Evolutionary conservation across 2,888 invertebrate species (phyloP).

Genomic region (Sclerodermus sp.): DNA sequence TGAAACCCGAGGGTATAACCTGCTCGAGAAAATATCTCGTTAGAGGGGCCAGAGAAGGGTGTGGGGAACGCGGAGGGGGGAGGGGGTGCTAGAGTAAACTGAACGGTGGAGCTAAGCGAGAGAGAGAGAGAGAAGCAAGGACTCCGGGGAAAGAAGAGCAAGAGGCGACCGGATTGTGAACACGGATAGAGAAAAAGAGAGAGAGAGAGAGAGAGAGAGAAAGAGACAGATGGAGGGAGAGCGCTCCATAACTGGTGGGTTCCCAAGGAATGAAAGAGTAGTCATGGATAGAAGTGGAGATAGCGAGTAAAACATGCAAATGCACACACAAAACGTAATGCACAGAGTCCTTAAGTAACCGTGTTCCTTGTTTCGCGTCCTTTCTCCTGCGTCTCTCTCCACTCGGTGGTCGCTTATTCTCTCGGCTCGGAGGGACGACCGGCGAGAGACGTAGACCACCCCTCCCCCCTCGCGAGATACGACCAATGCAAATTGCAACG

Average conservation of each 20-base stretch:
- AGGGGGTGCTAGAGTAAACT: not conserved
- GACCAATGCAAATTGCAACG: conserved; percentile 37
- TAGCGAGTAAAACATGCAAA: conserved; percentile 37
- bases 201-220: conserved; percentile 6
- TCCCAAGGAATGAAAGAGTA: no score
- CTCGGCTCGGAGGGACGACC: no score
- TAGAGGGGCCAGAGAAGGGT: conserved; percentile 9
- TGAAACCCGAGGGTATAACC: conserved; percentile 9
- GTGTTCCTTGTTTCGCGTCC: no score
- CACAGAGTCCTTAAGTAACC: no score
- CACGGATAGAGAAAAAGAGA: no score
- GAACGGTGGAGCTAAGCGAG: no score
- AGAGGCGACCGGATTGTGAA: not conserved
- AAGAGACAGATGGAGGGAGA: not conserved
- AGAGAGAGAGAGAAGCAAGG: no score
- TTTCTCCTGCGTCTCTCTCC: no score
- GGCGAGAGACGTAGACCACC: no score
- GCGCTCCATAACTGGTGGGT: no score
- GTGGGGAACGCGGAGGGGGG: not conserved
- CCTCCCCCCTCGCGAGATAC: conserved; percentile 18
- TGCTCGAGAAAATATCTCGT: conserved; percentile 28
- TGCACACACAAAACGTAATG: conserved; percentile 32
- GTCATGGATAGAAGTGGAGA: not conserved
- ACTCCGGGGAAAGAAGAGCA: conserved; percentile 3
- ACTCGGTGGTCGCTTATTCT: no score